Percentiles rank a stretch among this genome's conserved stretches.
Conservation (phyloP, 2,888 invertebrate species). For the Dascillus cervinus region DNA sequence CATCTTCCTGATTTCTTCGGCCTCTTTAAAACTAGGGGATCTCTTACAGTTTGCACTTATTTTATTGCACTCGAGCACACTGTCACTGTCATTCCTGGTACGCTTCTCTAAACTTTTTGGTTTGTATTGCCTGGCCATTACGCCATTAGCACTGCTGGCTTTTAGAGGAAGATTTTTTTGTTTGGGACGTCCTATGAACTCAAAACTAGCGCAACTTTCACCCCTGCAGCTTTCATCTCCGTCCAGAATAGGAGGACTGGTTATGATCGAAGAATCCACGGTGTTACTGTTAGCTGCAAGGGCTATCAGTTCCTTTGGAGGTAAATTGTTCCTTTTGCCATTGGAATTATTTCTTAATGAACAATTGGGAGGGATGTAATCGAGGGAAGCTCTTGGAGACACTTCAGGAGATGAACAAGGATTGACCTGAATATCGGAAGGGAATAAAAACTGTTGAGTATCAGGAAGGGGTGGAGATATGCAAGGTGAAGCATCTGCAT, state of each 20-base stretch:
- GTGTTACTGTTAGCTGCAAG: slow-evolving; percentile 43
- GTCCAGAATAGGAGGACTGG: slow-evolving; percentile 51
- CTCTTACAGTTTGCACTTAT: slow-evolving; percentile 37
- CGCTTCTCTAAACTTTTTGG: slow-evolving; percentile 36
- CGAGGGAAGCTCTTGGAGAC: slow-evolving; percentile 44
- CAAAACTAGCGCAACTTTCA: slow-evolving; percentile 58
- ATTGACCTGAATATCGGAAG: slow-evolving; percentile 52
- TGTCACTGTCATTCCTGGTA: slow-evolving; percentile 37
- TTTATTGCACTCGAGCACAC: slow-evolving; percentile 40
- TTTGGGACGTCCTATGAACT: slow-evolving; percentile 47
- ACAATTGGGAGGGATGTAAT: slow-evolving; percentile 46
- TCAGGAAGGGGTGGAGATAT: slow-evolving; percentile 43
- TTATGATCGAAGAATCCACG: slow-evolving; percentile 43
- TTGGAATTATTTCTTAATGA: slow-evolving; percentile 36
- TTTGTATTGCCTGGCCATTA: slow-evolving; percentile 24
- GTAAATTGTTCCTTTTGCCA: slow-evolving; percentile 38
- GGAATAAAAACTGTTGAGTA: slow-evolving; percentile 54
- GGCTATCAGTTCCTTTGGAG: slow-evolving; percentile 52
- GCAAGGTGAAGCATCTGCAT: slow-evolving; percentile 55
- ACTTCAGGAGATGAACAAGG: slow-evolving; percentile 40
- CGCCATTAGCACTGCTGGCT: slow-evolving; percentile 31
- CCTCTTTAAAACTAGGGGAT: slow-evolving; percentile 43
- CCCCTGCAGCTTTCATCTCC: slow-evolving; percentile 56
- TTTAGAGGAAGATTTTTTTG: slow-evolving; percentile 30
- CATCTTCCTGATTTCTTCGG: slow-evolving; percentile 38